These are phyloP conservation scores for Mactromeris polynyma DNA, from an alignment of 2,888 invertebrate species.

Conservation along the genomic window DNA sequence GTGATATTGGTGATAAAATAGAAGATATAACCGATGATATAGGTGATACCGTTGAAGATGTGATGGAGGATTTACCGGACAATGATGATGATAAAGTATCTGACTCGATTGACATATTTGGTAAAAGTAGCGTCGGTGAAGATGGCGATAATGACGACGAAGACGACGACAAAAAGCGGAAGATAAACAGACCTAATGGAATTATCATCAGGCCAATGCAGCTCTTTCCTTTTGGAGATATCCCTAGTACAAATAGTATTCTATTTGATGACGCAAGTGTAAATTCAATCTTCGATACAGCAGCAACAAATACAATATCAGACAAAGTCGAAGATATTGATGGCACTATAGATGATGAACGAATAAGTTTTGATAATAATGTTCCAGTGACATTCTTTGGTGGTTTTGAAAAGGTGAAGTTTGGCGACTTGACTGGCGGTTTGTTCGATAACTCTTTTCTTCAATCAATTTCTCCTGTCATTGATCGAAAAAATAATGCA, in stretches of 20 bases:
- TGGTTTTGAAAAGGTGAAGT: background rate
- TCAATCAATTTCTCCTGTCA: background rate
- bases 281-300: too few species aligned
- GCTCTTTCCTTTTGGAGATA: background rate
- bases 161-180: background rate
- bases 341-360: background rate
- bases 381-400: background rate
- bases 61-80: background rate
- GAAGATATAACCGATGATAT: slow-evolving; percentile 2
- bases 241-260: background rate
- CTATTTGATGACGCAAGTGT: background rate
- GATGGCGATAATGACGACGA: background rate
- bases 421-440: slow-evolving; percentile 4
- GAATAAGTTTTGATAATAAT: background rate
- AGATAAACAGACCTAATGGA: background rate
- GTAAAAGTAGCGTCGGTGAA: too few species aligned
- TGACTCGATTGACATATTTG: too few species aligned
- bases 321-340: background rate
- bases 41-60: slow-evolving; percentile 4
- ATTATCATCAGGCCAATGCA: background rate
- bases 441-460: background rate
- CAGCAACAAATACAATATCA: background rate
- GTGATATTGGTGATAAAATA: background rate
- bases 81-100: background rate
- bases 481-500: background rate